Evolutionary conservation across 2,113 vertebrate species (phyloP).

Genomic region (Corythoichthys haematopterus): DNA sequence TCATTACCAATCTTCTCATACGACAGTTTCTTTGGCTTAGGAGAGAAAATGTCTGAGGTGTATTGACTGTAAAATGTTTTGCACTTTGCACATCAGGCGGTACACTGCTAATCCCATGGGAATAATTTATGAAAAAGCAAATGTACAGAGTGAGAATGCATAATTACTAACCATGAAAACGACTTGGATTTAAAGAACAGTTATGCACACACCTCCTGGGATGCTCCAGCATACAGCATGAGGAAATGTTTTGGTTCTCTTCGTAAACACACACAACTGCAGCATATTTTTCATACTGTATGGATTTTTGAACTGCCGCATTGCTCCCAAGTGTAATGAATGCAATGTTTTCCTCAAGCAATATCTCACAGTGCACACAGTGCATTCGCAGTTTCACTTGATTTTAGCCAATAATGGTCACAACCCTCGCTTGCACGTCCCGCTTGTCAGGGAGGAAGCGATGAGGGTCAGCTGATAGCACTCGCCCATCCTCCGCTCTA

Average conservation of each 20-base stretch:
- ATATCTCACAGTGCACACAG: slow-evolving; percentile 44
- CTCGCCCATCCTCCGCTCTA: neutral
- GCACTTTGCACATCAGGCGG: slow-evolving; percentile 13
- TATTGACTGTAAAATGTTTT: neutral
- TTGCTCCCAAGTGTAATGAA: slow-evolving; percentile 17
- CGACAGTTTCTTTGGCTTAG: neutral
- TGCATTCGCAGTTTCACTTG: slow-evolving; percentile 28
- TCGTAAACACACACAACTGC: neutral
- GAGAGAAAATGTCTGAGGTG: neutral
- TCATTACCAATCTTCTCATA: neutral
- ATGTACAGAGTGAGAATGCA: neutral
- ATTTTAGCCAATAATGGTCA: slow-evolving; percentile 40
- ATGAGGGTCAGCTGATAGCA: slow-evolving; percentile 43
- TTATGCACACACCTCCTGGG: slow-evolving; percentile 18
- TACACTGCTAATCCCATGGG: slow-evolving; percentile 9
- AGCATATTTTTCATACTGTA: slow-evolving; percentile 2
- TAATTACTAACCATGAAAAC: slow-evolving; percentile 14
- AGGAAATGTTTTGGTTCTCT: slow-evolving; percentile 8
- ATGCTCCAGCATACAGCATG: slow-evolving; percentile 14
- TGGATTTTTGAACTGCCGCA: slow-evolving; percentile 9
- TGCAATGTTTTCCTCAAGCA: slow-evolving; percentile 28
- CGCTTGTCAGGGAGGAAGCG: slow-evolving; percentile 35
- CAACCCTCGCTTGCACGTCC: slow-evolving; percentile 33
- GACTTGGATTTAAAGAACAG: slow-evolving; percentile 7
- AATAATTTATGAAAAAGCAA: slow-evolving; percentile 12